These are phyloP conservation scores for Notospermus geniculatus DNA, from an alignment of 1,140 invertebrate genomes.

Conservation along the genomic window DNA sequence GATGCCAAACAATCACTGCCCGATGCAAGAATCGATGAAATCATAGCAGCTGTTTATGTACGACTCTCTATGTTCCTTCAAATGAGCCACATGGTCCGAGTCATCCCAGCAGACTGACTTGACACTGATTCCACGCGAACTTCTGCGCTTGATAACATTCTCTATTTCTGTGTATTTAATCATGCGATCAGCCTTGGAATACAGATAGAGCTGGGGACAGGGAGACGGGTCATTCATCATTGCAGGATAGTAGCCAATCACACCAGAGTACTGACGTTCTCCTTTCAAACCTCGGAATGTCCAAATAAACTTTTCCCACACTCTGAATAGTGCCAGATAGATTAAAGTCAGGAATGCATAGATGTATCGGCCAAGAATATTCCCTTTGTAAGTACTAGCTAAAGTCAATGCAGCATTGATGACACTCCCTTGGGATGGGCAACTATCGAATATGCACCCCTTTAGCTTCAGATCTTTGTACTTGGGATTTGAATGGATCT, in stretches of 20 bases:
- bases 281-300: neutral
- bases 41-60: constrained; percentile 64
- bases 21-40: constrained; percentile 64
- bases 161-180: constrained; percentile 59
- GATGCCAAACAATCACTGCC: constrained; percentile 3
- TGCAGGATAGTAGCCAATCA: constrained; percentile 25
- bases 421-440: constrained; percentile 66
- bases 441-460: constrained; percentile 75
- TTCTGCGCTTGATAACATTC: constrained; percentile 55
- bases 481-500: constrained; percentile 32
- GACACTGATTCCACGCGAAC: constrained; percentile 62
- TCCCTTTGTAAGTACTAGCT: constrained; percentile 54
- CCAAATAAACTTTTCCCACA: constrained; percentile 1
- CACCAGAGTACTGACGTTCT: neutral
- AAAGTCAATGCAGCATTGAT: constrained; percentile 61
- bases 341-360: neutral
- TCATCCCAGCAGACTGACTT: constrained; percentile 65
- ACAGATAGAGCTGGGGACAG: constrained; percentile 73
- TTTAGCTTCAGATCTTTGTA: constrained; percentile 58
- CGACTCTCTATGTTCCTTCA: constrained; percentile 59
- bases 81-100: constrained; percentile 71
- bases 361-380: constrained; percentile 35
- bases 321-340: neutral
- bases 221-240: constrained; percentile 56
- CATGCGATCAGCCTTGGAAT: constrained; percentile 68